Percentiles rank a stretch among this genome's conserved stretches.
phyloP scores from a whole-genome alignment of 1,140 invertebrate genomes.

The Drosophila yakuba region DNA sequence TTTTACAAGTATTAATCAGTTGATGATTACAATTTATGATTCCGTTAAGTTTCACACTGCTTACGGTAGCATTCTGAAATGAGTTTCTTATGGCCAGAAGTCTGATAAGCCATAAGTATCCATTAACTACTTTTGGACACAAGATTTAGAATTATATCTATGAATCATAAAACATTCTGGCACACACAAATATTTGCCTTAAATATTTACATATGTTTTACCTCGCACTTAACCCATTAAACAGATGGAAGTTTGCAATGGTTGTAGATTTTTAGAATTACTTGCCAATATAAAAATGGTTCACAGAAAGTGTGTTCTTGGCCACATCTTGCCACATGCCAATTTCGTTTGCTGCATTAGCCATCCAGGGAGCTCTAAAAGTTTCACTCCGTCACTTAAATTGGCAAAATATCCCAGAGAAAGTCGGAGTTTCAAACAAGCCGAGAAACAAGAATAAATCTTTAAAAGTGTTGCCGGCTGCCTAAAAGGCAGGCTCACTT shows the following conservation, averaged over 20 bases:
- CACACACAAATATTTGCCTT: background rate
- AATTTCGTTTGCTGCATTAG: background rate
- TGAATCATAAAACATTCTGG: too few species aligned
- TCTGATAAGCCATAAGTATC: background rate
- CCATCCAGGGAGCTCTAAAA: constrained; percentile 11
- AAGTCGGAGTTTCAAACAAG: constrained; percentile 2
- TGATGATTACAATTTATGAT: constrained; percentile 24
- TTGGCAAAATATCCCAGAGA: constrained; percentile 21
- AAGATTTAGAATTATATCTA: too few species aligned
- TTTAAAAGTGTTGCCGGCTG: constrained; percentile 48
- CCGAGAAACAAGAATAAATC: constrained; percentile 53
- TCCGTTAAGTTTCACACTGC: background rate
- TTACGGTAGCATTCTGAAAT: background rate
- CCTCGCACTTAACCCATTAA: background rate
- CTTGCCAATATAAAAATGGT: background rate
- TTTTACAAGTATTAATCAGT: constrained; percentile 26
- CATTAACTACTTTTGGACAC: background rate
- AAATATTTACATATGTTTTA: background rate
- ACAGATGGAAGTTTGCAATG: too few species aligned
- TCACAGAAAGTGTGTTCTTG: too few species aligned
- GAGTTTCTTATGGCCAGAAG: background rate
- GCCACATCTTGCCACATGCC: background rate
- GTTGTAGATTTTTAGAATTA: background rate
- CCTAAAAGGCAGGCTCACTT: constrained; percentile 47
- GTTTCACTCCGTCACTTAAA: constrained; percentile 25